These are phyloP conservation scores for Lycaena phlaeas DNA, from an alignment of 2,888 invertebrate species.

Conservation along the genomic window DNA sequence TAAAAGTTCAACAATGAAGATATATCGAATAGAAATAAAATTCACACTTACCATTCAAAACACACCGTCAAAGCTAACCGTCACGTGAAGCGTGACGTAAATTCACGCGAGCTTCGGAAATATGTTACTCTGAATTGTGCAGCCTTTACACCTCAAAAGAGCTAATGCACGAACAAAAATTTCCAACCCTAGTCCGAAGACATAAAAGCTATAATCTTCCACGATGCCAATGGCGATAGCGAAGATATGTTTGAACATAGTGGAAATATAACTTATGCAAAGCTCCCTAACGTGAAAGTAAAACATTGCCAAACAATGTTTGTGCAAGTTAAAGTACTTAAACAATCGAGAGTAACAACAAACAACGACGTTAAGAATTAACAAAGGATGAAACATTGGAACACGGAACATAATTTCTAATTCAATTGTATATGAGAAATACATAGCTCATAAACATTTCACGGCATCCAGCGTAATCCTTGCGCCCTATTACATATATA, in stretches of 20 bases:
- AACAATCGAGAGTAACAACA: slow-evolving; percentile 20
- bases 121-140: too few relatives aligned
- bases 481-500: slow-evolving; percentile 2
- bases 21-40: too few relatives aligned
- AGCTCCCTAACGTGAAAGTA: slow-evolving; percentile 20
- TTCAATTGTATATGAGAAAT: slow-evolving; percentile 10
- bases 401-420: slow-evolving; percentile 15
- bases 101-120: slow-evolving; percentile 15
- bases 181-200: neutral
- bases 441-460: slow-evolving; percentile 10
- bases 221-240: slow-evolving; percentile 2
- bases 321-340: slow-evolving; percentile 17
- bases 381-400: slow-evolving; percentile 17
- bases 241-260: slow-evolving; percentile 14
- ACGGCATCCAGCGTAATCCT: neutral
- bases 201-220: neutral
- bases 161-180: neutral
- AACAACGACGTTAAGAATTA: slow-evolving; percentile 22
- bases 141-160: slow-evolving; percentile 13
- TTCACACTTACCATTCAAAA: neutral
- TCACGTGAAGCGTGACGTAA: slow-evolving; percentile 13
- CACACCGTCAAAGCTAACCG: slow-evolving; percentile 2
- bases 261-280: slow-evolving; percentile 20
- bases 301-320: slow-evolving; percentile 19
- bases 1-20: too few relatives aligned